A percentile compares a stretch with the other conserved stretches of the same genome.
phyloP scores from a whole-genome alignment of 1,140 invertebrate species.

The Diuraphis noxia region DNA sequence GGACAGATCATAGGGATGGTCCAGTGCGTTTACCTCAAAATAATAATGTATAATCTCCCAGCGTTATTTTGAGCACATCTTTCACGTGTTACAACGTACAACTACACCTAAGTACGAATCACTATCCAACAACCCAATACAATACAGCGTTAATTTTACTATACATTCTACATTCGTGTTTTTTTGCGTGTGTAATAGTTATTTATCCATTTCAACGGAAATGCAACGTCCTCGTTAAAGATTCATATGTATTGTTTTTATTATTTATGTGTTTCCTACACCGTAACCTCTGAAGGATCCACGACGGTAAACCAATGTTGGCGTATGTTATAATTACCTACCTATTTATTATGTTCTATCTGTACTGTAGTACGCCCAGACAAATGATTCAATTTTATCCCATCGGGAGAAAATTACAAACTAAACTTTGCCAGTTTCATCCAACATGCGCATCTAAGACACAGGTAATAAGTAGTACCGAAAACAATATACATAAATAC shows the following conservation, averaged over 20 bases:
- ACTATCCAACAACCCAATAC: background rate
- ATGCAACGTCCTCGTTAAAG: background rate
- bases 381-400: background rate
- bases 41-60: background rate
- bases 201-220: background rate
- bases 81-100: background rate
- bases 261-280: background rate
- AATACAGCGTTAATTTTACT: background rate
- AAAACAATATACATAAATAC: background rate
- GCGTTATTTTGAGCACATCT: background rate
- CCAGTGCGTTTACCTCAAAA: background rate
- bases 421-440: background rate
- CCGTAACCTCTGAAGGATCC: background rate
- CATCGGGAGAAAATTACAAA: background rate
- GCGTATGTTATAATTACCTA: background rate
- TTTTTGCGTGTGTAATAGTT: background rate
- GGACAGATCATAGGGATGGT: background rate
- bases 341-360: too few species aligned
- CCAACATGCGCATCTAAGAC: background rate
- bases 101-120: background rate
- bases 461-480: background rate
- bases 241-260: constrained; percentile 17
- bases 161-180: background rate
- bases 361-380: too few species aligned
- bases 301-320: too few species aligned